A percentile compares a stretch with the other conserved stretches of the same genome.
These are phyloP conservation scores for Nestor notabilis DNA, from an alignment of 2,113 vertebrate genomes.

Conservation along the genomic window DNA sequence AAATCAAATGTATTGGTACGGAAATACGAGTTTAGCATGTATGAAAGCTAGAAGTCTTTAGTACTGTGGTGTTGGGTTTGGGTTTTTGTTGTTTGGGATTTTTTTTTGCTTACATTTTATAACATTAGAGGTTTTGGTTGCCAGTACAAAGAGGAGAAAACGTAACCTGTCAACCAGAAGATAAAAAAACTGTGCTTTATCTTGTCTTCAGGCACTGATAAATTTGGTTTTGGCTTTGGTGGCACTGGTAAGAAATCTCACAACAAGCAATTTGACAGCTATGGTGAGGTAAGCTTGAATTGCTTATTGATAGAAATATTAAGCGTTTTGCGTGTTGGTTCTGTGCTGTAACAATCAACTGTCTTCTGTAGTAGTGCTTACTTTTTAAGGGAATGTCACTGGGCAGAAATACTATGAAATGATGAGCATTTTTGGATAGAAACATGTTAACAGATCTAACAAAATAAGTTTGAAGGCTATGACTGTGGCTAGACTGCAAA, in stretches of 20 bases:
- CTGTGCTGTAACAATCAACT: background rate
- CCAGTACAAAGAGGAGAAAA: background rate
- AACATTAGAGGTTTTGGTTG: background rate
- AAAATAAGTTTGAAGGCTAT: background rate
- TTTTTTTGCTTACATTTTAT: background rate
- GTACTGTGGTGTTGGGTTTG: background rate
- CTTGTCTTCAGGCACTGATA: constrained; percentile 88
- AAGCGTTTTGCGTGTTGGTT: background rate
- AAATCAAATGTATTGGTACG: background rate
- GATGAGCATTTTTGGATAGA: background rate
- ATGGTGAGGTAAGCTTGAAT: constrained; percentile 86
- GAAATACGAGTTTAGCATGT: background rate
- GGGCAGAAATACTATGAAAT: background rate
- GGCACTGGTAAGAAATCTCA: constrained; percentile 98
- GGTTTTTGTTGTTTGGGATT: background rate
- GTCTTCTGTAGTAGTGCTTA: background rate
- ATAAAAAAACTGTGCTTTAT: background rate
- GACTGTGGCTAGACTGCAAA: background rate
- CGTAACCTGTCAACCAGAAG: background rate
- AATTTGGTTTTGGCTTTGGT: constrained; percentile 95
- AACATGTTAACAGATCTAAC: background rate
- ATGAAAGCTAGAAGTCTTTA: background rate
- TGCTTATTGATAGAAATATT: background rate
- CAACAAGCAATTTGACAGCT: constrained; percentile 99
- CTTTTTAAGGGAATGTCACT: background rate